A percentile compares a stretch with the other conserved stretches of the same genome.
phyloP scores from a whole-genome alignment of 2,797 vertebrate genomes.

The Bucorvus abyssinicus region DNA sequence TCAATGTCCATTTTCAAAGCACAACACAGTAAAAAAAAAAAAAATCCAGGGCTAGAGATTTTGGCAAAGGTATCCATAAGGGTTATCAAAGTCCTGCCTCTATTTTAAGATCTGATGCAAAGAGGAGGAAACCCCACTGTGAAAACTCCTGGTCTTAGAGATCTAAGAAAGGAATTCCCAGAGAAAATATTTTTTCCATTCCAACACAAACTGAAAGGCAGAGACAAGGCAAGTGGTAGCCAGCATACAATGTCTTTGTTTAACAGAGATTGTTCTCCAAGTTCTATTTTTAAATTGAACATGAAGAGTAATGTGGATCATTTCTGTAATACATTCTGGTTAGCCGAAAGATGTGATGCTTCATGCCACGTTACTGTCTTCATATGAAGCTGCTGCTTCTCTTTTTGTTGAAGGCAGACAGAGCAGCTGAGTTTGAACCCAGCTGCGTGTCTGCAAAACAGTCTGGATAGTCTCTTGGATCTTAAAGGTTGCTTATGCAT shows the following conservation, averaged over 20 bases:
- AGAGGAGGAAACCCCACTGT: neutral
- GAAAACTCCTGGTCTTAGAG: neutral
- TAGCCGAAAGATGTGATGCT: neutral
- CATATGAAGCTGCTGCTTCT: neutral
- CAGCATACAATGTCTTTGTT: neutral
- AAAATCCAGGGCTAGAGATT: neutral
- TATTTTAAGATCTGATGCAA: neutral
- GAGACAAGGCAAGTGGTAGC: neutral
- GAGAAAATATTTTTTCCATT: neutral
- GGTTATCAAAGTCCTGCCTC: neutral
- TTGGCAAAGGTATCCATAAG: neutral
- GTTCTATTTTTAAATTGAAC: neutral
- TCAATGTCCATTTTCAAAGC: neutral
- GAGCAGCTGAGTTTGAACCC: slow-evolving; percentile 10
- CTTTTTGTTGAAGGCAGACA: neutral
- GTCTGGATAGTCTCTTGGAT: neutral
- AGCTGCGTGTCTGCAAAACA: neutral
- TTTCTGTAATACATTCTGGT: neutral
- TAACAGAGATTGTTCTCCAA: neutral
- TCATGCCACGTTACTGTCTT: neutral
- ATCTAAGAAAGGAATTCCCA: neutral
- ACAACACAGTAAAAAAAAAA: neutral
- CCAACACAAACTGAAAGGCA: neutral
- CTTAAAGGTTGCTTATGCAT: slow-evolving; percentile 15
- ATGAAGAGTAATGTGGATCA: neutral